Conservation (phyloP, 2,888 invertebrate species). For the Sarcophaga subvicina region DNA sequence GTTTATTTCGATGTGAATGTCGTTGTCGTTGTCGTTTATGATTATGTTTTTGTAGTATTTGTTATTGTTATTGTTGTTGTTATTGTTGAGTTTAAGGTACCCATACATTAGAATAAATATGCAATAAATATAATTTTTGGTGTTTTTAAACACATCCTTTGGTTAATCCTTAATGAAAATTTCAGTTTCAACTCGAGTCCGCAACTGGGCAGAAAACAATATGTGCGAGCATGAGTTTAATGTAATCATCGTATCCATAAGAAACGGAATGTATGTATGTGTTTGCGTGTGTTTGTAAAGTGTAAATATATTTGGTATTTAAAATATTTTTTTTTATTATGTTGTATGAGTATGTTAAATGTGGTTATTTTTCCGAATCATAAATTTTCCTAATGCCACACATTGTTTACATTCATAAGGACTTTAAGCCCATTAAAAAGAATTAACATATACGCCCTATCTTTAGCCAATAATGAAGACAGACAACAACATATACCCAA, state of each 20-base stretch:
- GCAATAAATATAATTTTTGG: conserved; percentile 64
- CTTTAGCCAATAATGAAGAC: conserved; percentile 13
- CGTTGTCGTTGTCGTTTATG: conserved; percentile 9
- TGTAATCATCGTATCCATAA: not conserved
- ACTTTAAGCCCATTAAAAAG: conserved; percentile 62
- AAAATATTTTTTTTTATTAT: conserved; percentile 52
- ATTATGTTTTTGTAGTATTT: conserved; percentile 20
- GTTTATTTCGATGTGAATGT: conserved; percentile 7
- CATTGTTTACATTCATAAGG: conserved; percentile 63
- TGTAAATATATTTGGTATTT: conserved; percentile 45
- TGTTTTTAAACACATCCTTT: conserved; percentile 56
- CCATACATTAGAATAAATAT: conserved; percentile 65
- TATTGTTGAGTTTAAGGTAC: conserved; percentile 1
- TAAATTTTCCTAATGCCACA: conserved; percentile 64
- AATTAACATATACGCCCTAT: conserved; percentile 58
- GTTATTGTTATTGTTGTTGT: not conserved
- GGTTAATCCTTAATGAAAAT: conserved; percentile 61
- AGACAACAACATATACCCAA: not conserved
- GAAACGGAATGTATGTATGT: conserved; percentile 6
- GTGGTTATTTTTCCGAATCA: conserved; percentile 65
- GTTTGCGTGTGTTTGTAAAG: conserved; percentile 2
- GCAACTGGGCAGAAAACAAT: conserved; percentile 18
- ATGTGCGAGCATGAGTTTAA: conserved; percentile 1
- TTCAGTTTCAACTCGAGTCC: conserved; percentile 49
- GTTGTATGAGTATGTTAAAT: conserved; percentile 44